A percentile compares a stretch with the other conserved stretches of the same genome.
These are phyloP conservation scores for Pangasius larnaudii DNA, from an alignment of 2,797 vertebrate genomes.

Conservation along the genomic window DNA sequence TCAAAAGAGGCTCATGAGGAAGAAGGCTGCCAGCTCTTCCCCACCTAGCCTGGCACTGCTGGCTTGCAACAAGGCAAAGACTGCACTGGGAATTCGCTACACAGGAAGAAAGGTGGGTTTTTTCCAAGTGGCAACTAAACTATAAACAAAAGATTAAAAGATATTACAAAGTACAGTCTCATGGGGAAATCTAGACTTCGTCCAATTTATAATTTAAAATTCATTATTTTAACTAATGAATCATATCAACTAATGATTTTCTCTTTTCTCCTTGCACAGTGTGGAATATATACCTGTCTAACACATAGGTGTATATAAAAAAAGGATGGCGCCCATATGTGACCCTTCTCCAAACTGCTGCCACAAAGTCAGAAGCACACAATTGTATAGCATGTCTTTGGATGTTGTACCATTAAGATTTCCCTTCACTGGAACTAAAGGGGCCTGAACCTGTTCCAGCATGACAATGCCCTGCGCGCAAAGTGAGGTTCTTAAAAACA, in stretches of 20 bases:
- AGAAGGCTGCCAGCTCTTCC: neutral
- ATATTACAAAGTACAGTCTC: neutral
- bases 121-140: neutral
- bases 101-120: neutral
- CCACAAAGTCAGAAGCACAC: no score
- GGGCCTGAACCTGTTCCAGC: no score
- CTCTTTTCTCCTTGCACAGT: neutral
- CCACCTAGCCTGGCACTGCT: neutral
- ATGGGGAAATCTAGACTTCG: neutral
- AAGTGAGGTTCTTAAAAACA: no score
- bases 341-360: no score
- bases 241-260: neutral
- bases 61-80: neutral
- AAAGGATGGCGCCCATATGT: neutral
- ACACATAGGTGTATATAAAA: neutral
- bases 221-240: neutral
- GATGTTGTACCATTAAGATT: neutral
- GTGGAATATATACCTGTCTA: neutral
- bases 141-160: neutral
- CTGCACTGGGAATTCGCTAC: neutral
- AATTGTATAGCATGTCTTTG: neutral
- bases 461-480: no score
- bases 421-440: no score
- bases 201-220: neutral
- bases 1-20: slow-evolving; percentile 3